Base-by-base conservation (phyloP, 35 echinoderm and acorn worm species). In the Ophioderma brevispina region DNA sequence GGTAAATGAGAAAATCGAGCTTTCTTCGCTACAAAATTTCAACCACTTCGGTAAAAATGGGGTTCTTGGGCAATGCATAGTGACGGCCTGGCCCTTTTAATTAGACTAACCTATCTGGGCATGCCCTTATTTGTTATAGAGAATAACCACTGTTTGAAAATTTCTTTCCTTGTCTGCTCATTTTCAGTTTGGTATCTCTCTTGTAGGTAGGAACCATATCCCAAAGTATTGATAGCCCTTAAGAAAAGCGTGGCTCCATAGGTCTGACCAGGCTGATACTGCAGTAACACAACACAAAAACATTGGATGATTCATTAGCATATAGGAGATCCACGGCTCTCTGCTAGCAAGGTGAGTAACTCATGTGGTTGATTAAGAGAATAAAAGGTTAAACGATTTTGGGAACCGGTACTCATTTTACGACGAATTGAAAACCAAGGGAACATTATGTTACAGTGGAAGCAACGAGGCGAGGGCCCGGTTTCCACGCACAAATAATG, bases 251-350 rank as follows among this genome's bases (percentile, higher is more conserved):
- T 85, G n/a, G 37, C 83, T 87, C 76, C 75, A 80, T 85, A 82
- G 38, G 63, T 32, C 80, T 21, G 90, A 95, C 33, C 40, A 87
- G 43, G 11, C 86, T 55, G 87, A 92, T 52, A 25, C 59, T 18
- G 56, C 40, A 76, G 70, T 59, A 82, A 75, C 42, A 80, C n/a
- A n/a, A 80, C 82, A 85, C 23, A 99, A 99, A n/a, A 78, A 90
- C 78, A 36, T 75, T 99, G 10, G 97, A 99, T 95, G 97, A 17
- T 99, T 99, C 59, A 99, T 99, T n/a, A 99, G 97, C 75, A n/a
- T 99, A 99, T 78, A 95, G 97, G 52, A 93, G 97, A 88, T 63
- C 97, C 36, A 99, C 97, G 97, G 97, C 19, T 99, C 97, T 35
- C 82, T 95, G 21, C 37, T 98, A 64, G 96, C 96, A 64, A 98